phyloP scores from a whole-genome alignment of 2,797 vertebrate genomes.

The Sphenopsis melanotis region DNA sequence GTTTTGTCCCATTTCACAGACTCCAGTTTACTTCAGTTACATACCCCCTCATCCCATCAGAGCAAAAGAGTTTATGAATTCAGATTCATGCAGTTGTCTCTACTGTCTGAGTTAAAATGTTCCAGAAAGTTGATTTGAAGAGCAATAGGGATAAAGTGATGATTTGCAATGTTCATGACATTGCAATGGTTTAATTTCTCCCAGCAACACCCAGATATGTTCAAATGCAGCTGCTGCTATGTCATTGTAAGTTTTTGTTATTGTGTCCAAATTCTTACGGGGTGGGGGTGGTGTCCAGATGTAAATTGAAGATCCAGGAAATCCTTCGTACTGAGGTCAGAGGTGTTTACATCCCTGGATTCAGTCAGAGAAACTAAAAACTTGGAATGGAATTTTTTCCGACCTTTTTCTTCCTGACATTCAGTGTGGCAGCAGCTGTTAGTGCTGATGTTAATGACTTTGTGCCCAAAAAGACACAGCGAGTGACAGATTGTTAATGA shows the following conservation, averaged over 20 bases:
- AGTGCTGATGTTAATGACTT: constrained; percentile 1
- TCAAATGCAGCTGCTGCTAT: background rate
- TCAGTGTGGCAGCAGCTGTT: background rate
- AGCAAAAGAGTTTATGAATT: background rate
- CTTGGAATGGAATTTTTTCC: background rate
- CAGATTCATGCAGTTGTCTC: background rate
- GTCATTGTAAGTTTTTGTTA: background rate
- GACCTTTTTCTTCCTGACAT: background rate
- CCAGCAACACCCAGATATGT: background rate
- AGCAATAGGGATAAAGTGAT: background rate
- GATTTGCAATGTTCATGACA: background rate
- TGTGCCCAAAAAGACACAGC: background rate
- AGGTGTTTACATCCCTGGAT: background rate
- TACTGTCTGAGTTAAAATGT: background rate
- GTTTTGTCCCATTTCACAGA: background rate
- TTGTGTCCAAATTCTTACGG: background rate
- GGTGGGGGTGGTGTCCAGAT: accelerated
- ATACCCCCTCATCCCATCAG: background rate
- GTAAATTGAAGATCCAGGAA: background rate
- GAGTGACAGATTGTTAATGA: constrained; percentile 21
- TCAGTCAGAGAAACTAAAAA: background rate
- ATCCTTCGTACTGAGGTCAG: background rate
- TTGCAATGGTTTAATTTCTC: background rate
- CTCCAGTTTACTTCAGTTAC: background rate
- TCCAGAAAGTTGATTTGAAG: background rate